These are phyloP conservation scores for Alectura lathami DNA, from an alignment of 2,113 vertebrate species.

Conservation along the genomic window DNA sequence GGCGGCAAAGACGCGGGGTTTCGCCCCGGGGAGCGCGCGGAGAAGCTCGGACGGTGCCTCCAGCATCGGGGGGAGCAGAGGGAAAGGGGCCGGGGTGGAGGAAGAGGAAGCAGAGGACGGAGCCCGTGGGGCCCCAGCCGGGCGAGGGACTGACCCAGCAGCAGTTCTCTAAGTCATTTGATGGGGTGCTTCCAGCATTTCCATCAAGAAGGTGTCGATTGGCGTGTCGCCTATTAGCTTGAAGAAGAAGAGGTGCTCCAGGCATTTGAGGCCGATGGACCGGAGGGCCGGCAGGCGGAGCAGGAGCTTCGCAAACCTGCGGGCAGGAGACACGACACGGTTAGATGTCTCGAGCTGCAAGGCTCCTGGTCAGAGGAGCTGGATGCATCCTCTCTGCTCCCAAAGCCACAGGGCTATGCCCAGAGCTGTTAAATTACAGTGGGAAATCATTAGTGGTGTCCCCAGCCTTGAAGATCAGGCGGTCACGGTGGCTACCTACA, in stretches of 20 bases:
- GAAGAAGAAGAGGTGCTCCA: slow-evolving; percentile 99
- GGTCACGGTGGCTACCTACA: background rate
- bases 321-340: rapidly evolving
- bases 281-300: slow-evolving; percentile 94
- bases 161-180: slow-evolving; percentile 89
- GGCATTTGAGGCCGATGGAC: slow-evolving; percentile 97
- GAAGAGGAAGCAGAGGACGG: slow-evolving; percentile 4
- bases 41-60: slow-evolving; percentile 43
- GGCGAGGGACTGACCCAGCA: slow-evolving; percentile 28
- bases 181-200: slow-evolving; percentile 98
- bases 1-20: background rate
- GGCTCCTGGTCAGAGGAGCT: too few relatives aligned
- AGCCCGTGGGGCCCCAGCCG: background rate
- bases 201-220: slow-evolving; percentile 99
- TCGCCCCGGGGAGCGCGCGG: background rate
- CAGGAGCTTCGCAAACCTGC: slow-evolving; percentile 96
- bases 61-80: background rate
- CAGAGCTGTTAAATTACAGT: background rate
- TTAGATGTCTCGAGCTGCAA: background rate
- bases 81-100: background rate
- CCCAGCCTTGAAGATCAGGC: background rate
- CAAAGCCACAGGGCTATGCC: background rate
- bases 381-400: too few relatives aligned
- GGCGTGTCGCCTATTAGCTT: slow-evolving; percentile 99
- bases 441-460: rapidly evolving